Conservation (phyloP, 2,797 vertebrate genomes). For the Pangasius djambal region DNA sequence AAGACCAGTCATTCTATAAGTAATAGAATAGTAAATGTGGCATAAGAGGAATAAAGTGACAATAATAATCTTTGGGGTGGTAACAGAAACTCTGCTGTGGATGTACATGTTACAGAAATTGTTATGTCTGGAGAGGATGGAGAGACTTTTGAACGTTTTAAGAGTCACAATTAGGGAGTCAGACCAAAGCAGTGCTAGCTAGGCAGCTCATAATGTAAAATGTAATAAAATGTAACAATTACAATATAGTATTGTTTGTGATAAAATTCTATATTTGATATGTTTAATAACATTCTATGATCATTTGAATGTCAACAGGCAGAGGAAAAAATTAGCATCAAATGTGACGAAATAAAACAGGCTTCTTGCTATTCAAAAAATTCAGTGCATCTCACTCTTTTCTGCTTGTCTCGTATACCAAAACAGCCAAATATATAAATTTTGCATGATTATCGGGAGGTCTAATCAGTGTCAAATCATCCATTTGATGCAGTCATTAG, state of each 20-base stretch:
- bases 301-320: background rate
- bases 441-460: background rate
- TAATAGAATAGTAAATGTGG: too few relatives aligned
- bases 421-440: background rate
- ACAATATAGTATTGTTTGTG: background rate
- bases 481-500: too few relatives aligned
- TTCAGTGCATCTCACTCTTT: background rate
- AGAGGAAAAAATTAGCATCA: background rate
- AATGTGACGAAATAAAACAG: background rate
- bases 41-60: background rate
- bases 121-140: background rate
- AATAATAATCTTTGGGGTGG: background rate
- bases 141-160: background rate
- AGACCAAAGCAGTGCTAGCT: background rate
- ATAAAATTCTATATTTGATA: too few relatives aligned
- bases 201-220: background rate
- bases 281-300: background rate
- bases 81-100: background rate
- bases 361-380: background rate
- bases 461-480: background rate
- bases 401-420: background rate
- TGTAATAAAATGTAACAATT: background rate
- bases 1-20: background rate
- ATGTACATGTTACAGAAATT: background rate
- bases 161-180: background rate